These are phyloP conservation scores for Muntiacus muntjak DNA, from an alignment of 2,113 vertebrate species.

Conservation along the genomic window DNA sequence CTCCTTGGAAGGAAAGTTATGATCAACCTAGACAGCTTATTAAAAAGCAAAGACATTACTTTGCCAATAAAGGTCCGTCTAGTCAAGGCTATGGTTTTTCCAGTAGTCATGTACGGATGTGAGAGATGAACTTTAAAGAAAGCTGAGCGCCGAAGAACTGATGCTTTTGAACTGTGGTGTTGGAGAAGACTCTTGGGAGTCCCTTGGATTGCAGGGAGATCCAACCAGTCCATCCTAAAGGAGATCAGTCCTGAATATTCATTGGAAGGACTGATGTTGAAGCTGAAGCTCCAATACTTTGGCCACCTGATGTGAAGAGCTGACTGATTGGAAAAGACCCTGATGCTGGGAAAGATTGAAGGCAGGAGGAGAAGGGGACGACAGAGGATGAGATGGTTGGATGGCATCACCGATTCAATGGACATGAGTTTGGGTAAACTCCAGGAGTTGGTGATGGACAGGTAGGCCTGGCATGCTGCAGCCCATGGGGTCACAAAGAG, in stretches of 20 bases:
- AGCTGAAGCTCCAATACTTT: not conserved
- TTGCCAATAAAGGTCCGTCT: not conserved
- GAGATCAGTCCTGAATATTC: too few species aligned
- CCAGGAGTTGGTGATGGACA: not conserved
- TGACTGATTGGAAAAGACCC: not conserved
- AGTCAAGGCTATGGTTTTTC: not conserved
- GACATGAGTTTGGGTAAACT: not conserved
- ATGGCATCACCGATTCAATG: not conserved
- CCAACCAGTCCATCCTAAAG: too few species aligned
- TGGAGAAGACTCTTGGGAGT: too few species aligned
- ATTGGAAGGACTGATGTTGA: too few species aligned
- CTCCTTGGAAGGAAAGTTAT: too few species aligned
- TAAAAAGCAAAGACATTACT: not conserved
- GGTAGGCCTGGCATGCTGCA: not conserved
- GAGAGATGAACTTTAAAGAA: not conserved
- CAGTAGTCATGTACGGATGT: not conserved
- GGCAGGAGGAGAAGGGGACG: not conserved
- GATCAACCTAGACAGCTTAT: not conserved
- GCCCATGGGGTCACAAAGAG: not conserved
- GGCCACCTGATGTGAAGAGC: not conserved
- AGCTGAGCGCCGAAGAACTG: fast-evolving
- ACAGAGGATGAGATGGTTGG: not conserved
- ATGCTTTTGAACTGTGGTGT: too few species aligned
- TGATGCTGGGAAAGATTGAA: not conserved
- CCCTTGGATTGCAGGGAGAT: too few species aligned